Evolutionary conservation across 2,888 invertebrate species (phyloP).

Genomic region (Rhagonycha fulva): DNA sequence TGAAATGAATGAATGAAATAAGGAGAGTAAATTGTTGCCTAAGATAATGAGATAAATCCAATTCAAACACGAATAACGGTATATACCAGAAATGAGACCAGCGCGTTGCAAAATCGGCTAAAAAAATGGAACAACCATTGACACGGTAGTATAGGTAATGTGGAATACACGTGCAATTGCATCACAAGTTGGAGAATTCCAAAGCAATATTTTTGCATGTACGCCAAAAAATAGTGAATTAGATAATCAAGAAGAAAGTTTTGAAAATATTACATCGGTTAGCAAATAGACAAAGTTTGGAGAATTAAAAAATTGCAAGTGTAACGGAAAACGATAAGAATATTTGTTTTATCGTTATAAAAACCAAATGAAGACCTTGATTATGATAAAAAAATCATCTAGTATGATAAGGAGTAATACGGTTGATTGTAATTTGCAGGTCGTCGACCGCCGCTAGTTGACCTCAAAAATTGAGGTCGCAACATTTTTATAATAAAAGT

Average conservation of each 20-base stretch:
- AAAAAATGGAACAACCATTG: neutral
- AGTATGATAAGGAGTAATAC: constrained; percentile 30
- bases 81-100: neutral
- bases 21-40: neutral
- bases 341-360: neutral
- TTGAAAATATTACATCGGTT: neutral
- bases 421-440: constrained; percentile 44
- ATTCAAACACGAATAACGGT: neutral
- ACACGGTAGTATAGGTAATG: neutral
- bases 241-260: neutral
- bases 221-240: neutral
- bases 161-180: neutral
- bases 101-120: neutral
- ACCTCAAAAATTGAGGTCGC: constrained; percentile 75
- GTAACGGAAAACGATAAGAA: neutral
- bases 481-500: constrained; percentile 54
- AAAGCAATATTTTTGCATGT: neutral
- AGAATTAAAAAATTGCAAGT: neutral
- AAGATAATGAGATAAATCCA: neutral
- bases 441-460: constrained; percentile 59
- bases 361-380: constrained; percentile 42
- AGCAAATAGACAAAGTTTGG: neutral
- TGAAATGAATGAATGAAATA: neutral
- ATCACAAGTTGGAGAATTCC: neutral
- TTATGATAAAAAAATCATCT: constrained; percentile 40